Percentiles rank a stretch among this genome's conserved stretches.
These are phyloP conservation scores for Hippocampus mohnikei DNA, from an alignment of 2,113 vertebrate species.

Conservation along the genomic window DNA sequence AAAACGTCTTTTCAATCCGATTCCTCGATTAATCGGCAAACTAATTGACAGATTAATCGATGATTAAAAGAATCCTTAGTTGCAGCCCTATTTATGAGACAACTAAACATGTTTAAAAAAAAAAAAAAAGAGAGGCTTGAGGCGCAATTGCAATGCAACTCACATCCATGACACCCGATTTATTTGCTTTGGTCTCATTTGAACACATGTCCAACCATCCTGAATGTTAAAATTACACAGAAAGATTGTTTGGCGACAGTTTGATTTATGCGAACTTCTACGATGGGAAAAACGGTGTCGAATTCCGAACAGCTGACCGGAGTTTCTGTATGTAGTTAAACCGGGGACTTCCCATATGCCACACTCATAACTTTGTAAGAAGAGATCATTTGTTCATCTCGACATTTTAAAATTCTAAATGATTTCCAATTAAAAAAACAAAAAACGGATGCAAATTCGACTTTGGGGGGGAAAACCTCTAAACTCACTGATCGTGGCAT, in stretches of 20 bases:
- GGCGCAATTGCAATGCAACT: background rate
- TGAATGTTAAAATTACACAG: background rate
- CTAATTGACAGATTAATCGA: too few species aligned
- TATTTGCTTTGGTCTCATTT: background rate
- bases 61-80: too few species aligned
- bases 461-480: slow-evolving; percentile 24
- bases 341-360: background rate
- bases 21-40: too few species aligned
- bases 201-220: background rate
- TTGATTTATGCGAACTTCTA: background rate
- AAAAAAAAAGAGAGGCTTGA: too few species aligned
- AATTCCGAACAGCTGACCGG: background rate
- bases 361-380: background rate
- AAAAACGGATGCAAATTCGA: background rate
- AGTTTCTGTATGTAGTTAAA: background rate
- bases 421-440: slow-evolving; percentile 4
- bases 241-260: background rate
- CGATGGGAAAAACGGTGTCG: background rate
- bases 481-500: background rate
- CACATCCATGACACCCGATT: background rate
- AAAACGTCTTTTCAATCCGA: too few species aligned
- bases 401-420: background rate
- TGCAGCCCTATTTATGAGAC: too few species aligned
- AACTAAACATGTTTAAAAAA: too few species aligned
- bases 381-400: background rate